These are phyloP conservation scores for Characodon lateralis DNA, from an alignment of 2,797 vertebrate genomes.

Conservation along the genomic window DNA sequence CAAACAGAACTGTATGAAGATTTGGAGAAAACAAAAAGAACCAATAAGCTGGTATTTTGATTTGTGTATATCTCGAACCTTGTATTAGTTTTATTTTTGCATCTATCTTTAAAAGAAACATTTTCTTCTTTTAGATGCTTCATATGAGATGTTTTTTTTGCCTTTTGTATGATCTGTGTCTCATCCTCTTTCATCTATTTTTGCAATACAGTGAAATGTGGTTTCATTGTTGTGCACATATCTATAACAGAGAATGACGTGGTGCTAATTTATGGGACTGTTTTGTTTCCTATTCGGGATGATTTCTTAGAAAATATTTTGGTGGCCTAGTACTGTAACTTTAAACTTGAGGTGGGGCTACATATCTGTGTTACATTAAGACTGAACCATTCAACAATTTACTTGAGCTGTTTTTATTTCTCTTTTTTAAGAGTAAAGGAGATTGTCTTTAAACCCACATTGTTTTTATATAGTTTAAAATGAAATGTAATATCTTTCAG, in stretches of 20 bases:
- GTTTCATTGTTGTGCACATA: slow-evolving; percentile 77
- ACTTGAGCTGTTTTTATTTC: slow-evolving; percentile 71
- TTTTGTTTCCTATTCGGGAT: slow-evolving; percentile 32
- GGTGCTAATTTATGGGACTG: slow-evolving; percentile 84
- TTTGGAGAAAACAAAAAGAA: slow-evolving; percentile 43
- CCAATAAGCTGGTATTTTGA: slow-evolving; percentile 55
- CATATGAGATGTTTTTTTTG: slow-evolving; percentile 24
- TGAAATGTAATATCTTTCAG: slow-evolving; percentile 46
- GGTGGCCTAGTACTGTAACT: slow-evolving; percentile 76
- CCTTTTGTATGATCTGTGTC: slow-evolving; percentile 18
- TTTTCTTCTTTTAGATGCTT: slow-evolving; percentile 40
- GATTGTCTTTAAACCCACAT: slow-evolving; percentile 31
- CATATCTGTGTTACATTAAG: slow-evolving; percentile 54
- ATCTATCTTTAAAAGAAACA: slow-evolving; percentile 33
- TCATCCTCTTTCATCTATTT: slow-evolving; percentile 43
- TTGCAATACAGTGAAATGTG: slow-evolving; percentile 68
- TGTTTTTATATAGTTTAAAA: slow-evolving; percentile 50
- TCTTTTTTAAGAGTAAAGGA: slow-evolving; percentile 41
- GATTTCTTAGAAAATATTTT: slow-evolving; percentile 66
- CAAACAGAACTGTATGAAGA: slow-evolving; percentile 41
- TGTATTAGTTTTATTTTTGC: slow-evolving; percentile 29
- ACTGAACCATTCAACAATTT: slow-evolving; percentile 61
- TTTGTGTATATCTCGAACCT: slow-evolving; percentile 61
- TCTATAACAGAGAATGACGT: slow-evolving; percentile 65
- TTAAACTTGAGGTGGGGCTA: slow-evolving; percentile 74